Evolutionary conservation across 1,140 invertebrate genomes (phyloP), one percentile per base, ranked within the genome.

Genomic region (Colletes latitarsis): DNA sequence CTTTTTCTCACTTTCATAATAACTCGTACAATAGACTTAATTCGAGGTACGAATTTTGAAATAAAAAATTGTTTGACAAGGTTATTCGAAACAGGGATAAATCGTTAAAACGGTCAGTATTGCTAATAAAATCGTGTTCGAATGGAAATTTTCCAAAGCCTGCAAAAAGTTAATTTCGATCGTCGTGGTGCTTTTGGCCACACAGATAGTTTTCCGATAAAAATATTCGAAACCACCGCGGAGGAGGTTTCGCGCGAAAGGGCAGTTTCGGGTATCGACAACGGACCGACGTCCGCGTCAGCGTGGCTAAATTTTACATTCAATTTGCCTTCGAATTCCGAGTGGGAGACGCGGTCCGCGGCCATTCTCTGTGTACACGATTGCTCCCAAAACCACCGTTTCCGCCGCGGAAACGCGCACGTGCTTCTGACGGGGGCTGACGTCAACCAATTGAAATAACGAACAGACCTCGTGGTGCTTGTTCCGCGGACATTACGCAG

Each of bases 371-470:
- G 3, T 39, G 46, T 17, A 41, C 21, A 8, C 71, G 63, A 80
- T 68, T 69, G 15, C 21, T 53, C 5, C 49, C 55, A 58, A 74
- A 82, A 85, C 67, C 83, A 63, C 75, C 53, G 55, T 55, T 52
- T 85, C 83, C 83, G 83, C 71, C 62, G 68, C 83, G 81, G 85
- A 86, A 86, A 62, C 66, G 85, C 70, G 85, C 85, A 84, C 82
- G 85, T 87, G 85, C 67, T 87, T 70, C 70, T 81, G 85, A 81
- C 81, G 79, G 85, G 30, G 73, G 76, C 67, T 86, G 85, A 86
- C 85, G 85, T 87, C 85, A 84, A 72, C 77, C 81, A 83, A 84
- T 87, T 68, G 82, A 86, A 87, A 84, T 87, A 87, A 87, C 85
- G 82, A 87, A 87, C 84, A 84, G 17, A 30, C 21, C 67, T 49